These are phyloP conservation scores for Porites evermanni DNA, from an alignment of 92 coral and sea anemone genomes.

Conservation along the genomic window DNA sequence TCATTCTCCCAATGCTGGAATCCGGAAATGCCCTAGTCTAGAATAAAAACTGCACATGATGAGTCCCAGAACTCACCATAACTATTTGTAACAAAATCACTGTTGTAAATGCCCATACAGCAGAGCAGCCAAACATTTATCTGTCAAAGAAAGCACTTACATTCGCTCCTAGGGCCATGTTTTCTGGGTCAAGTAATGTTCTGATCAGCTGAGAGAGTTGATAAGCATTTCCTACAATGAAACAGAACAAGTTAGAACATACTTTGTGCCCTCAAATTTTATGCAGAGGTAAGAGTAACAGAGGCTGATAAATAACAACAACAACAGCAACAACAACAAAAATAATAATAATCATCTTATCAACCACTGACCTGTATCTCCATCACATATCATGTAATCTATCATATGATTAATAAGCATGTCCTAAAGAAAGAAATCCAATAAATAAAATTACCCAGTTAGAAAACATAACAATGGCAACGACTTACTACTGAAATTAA, in stretches of 20 bases:
- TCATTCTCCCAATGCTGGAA: too few species aligned
- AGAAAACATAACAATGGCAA: too few species aligned
- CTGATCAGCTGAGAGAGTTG: slow-evolving; percentile 93
- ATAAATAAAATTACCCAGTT: not conserved
- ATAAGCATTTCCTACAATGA: slow-evolving; percentile 82
- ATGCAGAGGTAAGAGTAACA: not conserved
- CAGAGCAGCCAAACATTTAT: not conserved
- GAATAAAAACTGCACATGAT: too few species aligned
- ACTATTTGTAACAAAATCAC: too few species aligned
- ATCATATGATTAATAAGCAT: slow-evolving; percentile 90
- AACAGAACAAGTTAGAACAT: not conserved
- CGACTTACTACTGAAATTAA: too few species aligned
- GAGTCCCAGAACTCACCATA: too few species aligned
- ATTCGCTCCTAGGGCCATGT: slow-evolving; percentile 98
- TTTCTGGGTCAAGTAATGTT: slow-evolving; percentile 94
- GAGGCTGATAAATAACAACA: too few species aligned
- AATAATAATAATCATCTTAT: too few species aligned
- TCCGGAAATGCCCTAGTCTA: too few species aligned
- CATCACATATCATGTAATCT: slow-evolving; percentile 93
- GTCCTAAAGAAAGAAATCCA: slow-evolving; percentile 59
- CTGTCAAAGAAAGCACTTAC: slow-evolving; percentile 63
- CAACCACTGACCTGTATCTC: slow-evolving; percentile 75
- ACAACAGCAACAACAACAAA: not conserved
- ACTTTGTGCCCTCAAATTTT: not conserved
- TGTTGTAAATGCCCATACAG: too few species aligned